phyloP scores from a whole-genome alignment of 2,113 vertebrate genomes.

The Petroica traversi region DNA sequence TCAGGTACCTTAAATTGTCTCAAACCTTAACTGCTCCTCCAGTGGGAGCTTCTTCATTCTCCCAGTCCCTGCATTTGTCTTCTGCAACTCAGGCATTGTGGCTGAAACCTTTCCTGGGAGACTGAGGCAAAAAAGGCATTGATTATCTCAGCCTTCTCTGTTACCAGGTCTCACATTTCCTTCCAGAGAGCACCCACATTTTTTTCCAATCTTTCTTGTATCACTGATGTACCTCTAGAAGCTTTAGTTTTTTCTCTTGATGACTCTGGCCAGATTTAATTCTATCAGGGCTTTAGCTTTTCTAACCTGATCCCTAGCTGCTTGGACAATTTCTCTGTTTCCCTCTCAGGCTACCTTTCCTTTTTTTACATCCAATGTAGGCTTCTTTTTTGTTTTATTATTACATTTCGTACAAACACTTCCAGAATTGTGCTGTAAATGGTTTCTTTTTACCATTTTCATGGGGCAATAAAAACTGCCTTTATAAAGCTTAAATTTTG shows the following conservation, averaged over 20 bases:
- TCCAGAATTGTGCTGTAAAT: neutral
- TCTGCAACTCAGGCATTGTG: neutral
- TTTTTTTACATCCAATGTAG: neutral
- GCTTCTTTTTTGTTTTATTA: neutral
- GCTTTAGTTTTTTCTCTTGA: neutral
- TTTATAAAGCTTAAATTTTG: neutral
- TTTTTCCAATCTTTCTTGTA: neutral
- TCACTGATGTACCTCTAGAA: neutral
- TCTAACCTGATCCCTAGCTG: neutral
- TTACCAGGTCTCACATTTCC: neutral
- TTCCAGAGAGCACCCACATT: neutral
- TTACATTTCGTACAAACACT: neutral
- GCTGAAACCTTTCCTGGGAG: neutral
- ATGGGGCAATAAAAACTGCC: neutral
- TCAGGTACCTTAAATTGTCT: neutral
- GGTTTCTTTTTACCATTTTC: neutral
- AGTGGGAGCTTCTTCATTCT: neutral
- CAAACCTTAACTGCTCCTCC: neutral
- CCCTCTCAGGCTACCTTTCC: neutral
- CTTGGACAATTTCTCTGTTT: neutral
- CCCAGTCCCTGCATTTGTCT: neutral
- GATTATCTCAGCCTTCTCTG: neutral
- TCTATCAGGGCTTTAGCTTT: neutral
- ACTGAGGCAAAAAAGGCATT: neutral
- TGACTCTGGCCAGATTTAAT: neutral